phyloP scores from a whole-genome alignment of 2,113 vertebrate species.

The Propithecus coquereli region DNA sequence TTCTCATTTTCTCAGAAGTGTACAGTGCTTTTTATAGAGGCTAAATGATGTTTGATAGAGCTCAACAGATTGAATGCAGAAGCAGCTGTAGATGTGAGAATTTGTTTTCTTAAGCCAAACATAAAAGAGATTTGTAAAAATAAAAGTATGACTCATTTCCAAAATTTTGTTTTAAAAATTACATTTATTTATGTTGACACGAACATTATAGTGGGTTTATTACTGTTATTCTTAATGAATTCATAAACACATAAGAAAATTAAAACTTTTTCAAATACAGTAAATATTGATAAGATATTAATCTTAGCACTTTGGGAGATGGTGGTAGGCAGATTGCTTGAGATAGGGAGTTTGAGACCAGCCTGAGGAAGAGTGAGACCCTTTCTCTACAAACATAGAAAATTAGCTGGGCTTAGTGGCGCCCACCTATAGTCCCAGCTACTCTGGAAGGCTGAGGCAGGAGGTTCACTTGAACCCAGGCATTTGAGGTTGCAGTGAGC shows the following conservation, averaged over 20 bases:
- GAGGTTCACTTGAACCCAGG: no score
- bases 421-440: no score
- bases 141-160: not conserved
- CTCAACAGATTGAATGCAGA: not conserved
- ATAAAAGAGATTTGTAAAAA: not conserved
- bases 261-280: not conserved
- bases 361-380: no score
- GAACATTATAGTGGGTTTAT: not conserved
- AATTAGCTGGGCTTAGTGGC: no score
- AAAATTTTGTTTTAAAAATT: conserved; percentile 19
- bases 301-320: no score
- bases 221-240: not conserved
- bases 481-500: no score
- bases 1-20: not conserved
- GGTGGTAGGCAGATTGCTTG: no score
- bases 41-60: not conserved
- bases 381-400: no score
- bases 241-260: not conserved
- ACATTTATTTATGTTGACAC: not conserved
- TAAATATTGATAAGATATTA: not conserved
- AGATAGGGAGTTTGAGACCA: no score
- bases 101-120: not conserved
- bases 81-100: not conserved
- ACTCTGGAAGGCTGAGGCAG: no score
- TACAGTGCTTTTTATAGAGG: not conserved